Percentiles rank a stretch among this genome's conserved stretches.
phyloP scores from a whole-genome alignment of 2,888 invertebrate species.

The Silvanus unidentatus region DNA sequence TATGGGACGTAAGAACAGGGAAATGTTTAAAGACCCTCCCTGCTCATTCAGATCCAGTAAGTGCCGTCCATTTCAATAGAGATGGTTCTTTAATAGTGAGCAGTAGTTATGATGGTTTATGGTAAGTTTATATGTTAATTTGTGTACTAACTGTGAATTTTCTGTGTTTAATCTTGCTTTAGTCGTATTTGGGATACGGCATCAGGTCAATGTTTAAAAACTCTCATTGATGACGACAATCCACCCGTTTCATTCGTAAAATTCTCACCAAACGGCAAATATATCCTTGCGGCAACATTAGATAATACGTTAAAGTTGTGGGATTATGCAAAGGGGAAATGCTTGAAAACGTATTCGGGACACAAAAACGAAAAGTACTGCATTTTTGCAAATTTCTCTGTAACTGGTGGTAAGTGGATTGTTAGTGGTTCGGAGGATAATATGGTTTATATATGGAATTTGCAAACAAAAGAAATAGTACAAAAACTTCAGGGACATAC shows the following conservation, averaged over 20 bases:
- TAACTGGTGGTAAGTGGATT: constrained; percentile 99
- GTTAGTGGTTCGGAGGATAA: constrained; percentile 99
- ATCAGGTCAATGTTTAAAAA: constrained; percentile 98
- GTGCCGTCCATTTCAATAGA: constrained; percentile 97
- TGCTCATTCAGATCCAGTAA: constrained; percentile 99
- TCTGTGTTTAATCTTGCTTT: no score
- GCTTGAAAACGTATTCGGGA: constrained; percentile 95
- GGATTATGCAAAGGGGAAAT: constrained; percentile 99
- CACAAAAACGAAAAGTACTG: constrained; percentile 99
- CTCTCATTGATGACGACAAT: constrained; percentile 98
- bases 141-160: not conserved
- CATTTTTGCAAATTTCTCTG: constrained; percentile 99
- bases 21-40: constrained; percentile 97
- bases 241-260: constrained; percentile 99
- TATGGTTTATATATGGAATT: constrained; percentile 98
- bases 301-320: constrained; percentile 98
- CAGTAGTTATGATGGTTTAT: constrained; percentile 97
- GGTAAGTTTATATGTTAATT: no score
- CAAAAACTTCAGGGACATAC: constrained; percentile 96
- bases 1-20: constrained; percentile 98
- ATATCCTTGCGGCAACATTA: constrained; percentile 94
- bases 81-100: constrained; percentile 98
- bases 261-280: constrained; percentile 99
- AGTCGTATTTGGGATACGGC: constrained; percentile 99
- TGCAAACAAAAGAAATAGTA: constrained; percentile 98